These are phyloP conservation scores for Orchesella cincta DNA, from an alignment of 1,140 invertebrate genomes.

Conservation along the genomic window DNA sequence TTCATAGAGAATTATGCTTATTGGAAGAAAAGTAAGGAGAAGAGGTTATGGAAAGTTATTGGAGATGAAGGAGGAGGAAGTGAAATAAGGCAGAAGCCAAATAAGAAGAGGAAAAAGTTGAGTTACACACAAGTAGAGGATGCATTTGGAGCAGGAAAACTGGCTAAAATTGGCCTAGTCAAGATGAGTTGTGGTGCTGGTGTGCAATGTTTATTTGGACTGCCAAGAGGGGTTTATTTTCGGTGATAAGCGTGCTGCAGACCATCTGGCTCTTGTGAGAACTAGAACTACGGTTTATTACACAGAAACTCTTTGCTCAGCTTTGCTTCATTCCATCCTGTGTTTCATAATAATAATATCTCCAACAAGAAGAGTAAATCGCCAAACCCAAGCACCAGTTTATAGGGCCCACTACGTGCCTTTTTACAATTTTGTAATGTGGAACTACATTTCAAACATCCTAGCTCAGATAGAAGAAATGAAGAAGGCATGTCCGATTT, in stretches of 20 bases:
- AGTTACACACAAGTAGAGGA: background rate
- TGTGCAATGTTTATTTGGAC: constrained; percentile 48
- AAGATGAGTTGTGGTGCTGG: constrained; percentile 39
- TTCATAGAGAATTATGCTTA: background rate
- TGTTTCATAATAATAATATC: too few relatives aligned
- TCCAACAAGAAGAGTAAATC: too few relatives aligned
- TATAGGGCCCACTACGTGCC: too few relatives aligned
- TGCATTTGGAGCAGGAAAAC: background rate
- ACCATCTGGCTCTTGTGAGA: constrained; percentile 37
- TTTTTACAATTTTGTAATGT: too few relatives aligned
- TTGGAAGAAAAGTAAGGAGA: background rate
- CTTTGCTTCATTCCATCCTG: too few relatives aligned
- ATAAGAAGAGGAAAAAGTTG: background rate
- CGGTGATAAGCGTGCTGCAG: constrained; percentile 39
- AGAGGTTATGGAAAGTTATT: background rate
- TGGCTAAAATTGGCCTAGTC: constrained; percentile 45
- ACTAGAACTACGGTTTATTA: background rate
- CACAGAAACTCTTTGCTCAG: too few relatives aligned
- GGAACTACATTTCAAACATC: too few relatives aligned
- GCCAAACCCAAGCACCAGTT: too few relatives aligned
- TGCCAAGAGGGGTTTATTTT: constrained; percentile 45
- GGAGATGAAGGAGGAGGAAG: background rate
- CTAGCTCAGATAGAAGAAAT: too few relatives aligned
- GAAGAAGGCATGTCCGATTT: too few relatives aligned
- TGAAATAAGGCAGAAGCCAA: background rate